Evolutionary conservation across 2,888 invertebrate genomes (phyloP), one percentile per base, ranked within the genome.

Genomic region (Folsomia manolachei): DNA sequence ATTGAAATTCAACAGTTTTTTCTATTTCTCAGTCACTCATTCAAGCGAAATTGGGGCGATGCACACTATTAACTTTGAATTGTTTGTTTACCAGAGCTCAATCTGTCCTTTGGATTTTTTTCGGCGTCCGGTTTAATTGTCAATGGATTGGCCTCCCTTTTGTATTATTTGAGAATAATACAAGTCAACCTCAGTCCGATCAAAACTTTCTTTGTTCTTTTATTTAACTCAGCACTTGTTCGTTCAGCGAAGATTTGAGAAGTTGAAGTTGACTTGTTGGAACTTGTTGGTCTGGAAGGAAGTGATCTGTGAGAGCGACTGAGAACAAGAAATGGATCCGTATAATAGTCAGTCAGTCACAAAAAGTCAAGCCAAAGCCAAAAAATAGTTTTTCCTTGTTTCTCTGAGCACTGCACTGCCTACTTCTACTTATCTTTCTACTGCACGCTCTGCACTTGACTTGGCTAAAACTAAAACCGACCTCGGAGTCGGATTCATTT

Each of bases 31-130:
- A n/a, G n/a, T n/a, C n/a, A n/a, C n/a, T n/a, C n/a, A n/a, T n/a
- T n/a, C 19, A 56, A 63, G 66, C 53, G 64, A 72, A 70, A 72
- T 71, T 27, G 72, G 70, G 65, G 70, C 75, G 68, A 68, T 69
- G 71, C 72, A 72, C 63, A 63, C 71, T 68, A 71, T 71, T 71
- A 68, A 67, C 71, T 68, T 21, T 56, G 56, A 56, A 56, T 56
- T 56, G 56, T 39, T 39, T 4, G n/a, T n/a, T n/a, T n/a, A n/a
- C n/a, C n/a, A n/a, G n/a, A n/a, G 14, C 39, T 39, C 7, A 39
- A 14, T 39, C 39, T 39, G 39, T 39, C 39, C n/a, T n/a, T n/a
- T n/a, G n/a, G n/a, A n/a, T n/a, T n/a, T n/a, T n/a, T n/a, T n/a
- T n/a, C n/a, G n/a, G n/a, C n/a, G n/a, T n/a, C n/a, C n/a, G n/a